These are phyloP conservation scores for Macrosteles quadrilineatus DNA, from an alignment of 1,140 invertebrate genomes.

Conservation along the genomic window DNA sequence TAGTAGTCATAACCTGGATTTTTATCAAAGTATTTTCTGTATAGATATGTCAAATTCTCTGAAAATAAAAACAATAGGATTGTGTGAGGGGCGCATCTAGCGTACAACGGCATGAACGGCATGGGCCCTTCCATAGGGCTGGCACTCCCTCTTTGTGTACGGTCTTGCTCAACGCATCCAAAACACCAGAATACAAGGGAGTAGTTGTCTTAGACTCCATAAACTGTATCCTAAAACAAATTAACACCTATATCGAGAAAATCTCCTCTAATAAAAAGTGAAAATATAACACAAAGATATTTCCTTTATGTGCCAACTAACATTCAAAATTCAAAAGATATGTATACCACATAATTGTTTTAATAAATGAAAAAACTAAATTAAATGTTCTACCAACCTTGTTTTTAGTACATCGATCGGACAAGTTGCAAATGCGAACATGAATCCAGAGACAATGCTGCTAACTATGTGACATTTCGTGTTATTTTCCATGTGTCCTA, in stretches of 20 bases:
- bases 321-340: too few species aligned
- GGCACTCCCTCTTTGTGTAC: conserved; percentile 68
- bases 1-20: neutral
- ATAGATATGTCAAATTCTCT: conserved; percentile 69
- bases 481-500: neutral
- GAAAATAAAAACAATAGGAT: conserved; percentile 76
- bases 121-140: conserved; percentile 79
- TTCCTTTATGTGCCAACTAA: too few species aligned
- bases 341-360: too few species aligned
- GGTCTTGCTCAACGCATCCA: conserved; percentile 64
- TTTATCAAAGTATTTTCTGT: conserved; percentile 37
- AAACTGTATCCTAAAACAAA: too few species aligned
- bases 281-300: too few species aligned
- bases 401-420: too few species aligned
- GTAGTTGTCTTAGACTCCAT: too few species aligned
- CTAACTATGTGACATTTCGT: neutral
- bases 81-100: conserved; percentile 72
- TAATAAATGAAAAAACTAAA: too few species aligned
- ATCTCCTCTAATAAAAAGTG: too few species aligned
- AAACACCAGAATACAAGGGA: conserved; percentile 49
- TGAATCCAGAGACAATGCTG: conserved; percentile 24
- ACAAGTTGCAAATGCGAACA: neutral
- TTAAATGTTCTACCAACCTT: too few species aligned
- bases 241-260: too few species aligned
- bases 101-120: conserved; percentile 74